Base-by-base conservation (phyloP, 2,888 invertebrate genomes). In the Drosophila maculinotata region DNA sequence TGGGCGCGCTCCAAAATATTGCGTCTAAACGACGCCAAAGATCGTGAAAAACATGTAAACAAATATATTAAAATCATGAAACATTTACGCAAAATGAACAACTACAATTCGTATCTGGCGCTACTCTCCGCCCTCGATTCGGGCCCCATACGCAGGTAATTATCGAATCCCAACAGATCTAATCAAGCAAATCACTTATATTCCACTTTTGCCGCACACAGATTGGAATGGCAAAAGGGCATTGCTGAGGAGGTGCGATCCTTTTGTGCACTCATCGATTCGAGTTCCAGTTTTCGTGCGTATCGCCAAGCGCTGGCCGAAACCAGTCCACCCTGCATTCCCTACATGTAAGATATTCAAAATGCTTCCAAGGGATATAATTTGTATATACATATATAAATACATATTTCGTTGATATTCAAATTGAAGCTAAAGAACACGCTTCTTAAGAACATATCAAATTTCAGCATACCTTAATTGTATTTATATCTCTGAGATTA, bases 61-160 rank as follows among this genome's bases (percentile, higher is more conserved):
- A 98, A 98, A 90, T 98, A 99, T 92, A 96, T 99, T 64, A 99
- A 99, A 92, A 98, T 99, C 69, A 99, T 99, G 98, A 98, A 98
- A 92, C 97, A 98, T 90, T 93, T 99, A 72, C 94, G 99, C 65
- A 98, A 98, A 92, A 95, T 99, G 92, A 98, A 98, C 92, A 99
- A 99, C 92, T 99, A 99, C 92, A 99, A 99, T 93, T 99, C 99
- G 39, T 99, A 99, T 93, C 93, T 99, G 87, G 99, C 99, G 7
- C 93, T 99, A 71, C 93, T 99, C 66, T 98, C 99, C 6, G 99
- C 99, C 12, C 92, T 99, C 82, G 98, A 99, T 92, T 99, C 99
- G 15, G 98, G 98, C 3, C 99, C 99, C 0, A 95, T 97, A 90
- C 77, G 91, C 85, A 89, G 91, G 91, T 92, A 57, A 62, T 10